Conservation (phyloP, 2,888 invertebrate genomes). For the Ellobium chinense region DNA sequence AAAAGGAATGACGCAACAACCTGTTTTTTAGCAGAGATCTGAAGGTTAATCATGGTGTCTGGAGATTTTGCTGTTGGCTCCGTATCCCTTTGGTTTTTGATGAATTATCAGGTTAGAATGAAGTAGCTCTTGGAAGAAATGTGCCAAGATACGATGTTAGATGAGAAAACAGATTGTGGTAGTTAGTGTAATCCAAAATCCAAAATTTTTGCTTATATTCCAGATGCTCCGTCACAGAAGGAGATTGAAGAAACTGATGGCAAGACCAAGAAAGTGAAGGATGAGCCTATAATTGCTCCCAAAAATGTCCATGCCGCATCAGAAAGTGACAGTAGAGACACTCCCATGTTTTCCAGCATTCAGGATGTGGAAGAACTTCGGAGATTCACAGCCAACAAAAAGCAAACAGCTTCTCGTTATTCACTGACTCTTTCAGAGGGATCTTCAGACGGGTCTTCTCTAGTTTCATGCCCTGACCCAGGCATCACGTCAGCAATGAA, state of each 20-base stretch:
- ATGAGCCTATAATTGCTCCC: slow-evolving; percentile 1
- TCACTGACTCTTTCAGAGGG: slow-evolving; percentile 54
- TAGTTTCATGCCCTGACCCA: slow-evolving; percentile 66
- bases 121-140: too few species aligned
- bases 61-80: too few species aligned
- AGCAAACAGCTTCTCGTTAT: slow-evolving; percentile 50
- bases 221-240: neutral
- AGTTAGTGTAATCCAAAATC: too few species aligned
- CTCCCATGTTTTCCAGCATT: slow-evolving; percentile 16
- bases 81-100: too few species aligned
- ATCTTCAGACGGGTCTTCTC: slow-evolving; percentile 65
- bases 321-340: neutral
- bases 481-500: neutral
- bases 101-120: too few species aligned
- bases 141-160: too few species aligned
- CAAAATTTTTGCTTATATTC: too few species aligned
- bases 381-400: slow-evolving; percentile 25
- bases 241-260: neutral
- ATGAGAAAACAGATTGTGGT: too few species aligned
- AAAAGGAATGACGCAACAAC: too few species aligned
- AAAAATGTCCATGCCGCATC: neutral
- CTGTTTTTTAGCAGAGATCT: too few species aligned
- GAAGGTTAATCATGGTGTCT: too few species aligned
- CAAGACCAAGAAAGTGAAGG: neutral
- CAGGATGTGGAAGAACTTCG: slow-evolving; percentile 28